Evolutionary conservation across 2,113 vertebrate genomes (phyloP), one percentile per base, ranked within the genome.

Genomic region (Microtus pennsylvanicus): DNA sequence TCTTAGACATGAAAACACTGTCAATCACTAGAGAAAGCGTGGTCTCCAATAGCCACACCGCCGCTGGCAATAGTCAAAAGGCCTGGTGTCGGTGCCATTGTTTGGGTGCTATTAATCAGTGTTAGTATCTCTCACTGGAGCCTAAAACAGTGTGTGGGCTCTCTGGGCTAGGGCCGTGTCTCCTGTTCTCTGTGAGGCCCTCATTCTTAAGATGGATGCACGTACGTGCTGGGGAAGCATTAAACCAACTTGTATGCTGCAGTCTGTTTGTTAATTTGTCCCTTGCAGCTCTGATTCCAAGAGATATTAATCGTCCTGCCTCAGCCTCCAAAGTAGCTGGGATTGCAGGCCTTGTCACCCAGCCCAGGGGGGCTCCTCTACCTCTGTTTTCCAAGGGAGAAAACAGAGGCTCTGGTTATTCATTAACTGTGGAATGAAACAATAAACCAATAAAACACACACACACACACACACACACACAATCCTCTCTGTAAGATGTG

Each of bases 321-420:
- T 72, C 35, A 55, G 67, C 22, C 35, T 72, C 22, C 50, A 24
- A 72, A 72, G 67, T 28, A 55, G 4, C 47, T 72, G 35, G 67
- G 67, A 88, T 55, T n/a, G 19, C 67, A 88, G 67, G 24, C 24
- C 35, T 81, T 72, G 67, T n/a, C 33, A 38, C 67, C 0, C 26
- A 70, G 35, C 11, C 47, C 50, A 5, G 22, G 12, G 47, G 22
- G 3, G 4, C 45, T 55, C 10, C 86, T 87, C n/a, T 70, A 69
- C 16, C 50, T 55, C 77, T 69, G 91, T 91, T 87, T 87, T 61
- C 69, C 4, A 92, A 86, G 3, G 45, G 70, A 81, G 90, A 72
- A 97, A 78, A 93, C 9, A 7, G 76, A 95, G 88, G 52, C n/a
- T 50, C 9, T 35, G 12, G 10, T 65, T 81, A 63, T 88, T 86